Evolutionary conservation across 2,113 vertebrate species (phyloP), one percentile per base, ranked within the genome.

Genomic region (Triplophysa rosa): DNA sequence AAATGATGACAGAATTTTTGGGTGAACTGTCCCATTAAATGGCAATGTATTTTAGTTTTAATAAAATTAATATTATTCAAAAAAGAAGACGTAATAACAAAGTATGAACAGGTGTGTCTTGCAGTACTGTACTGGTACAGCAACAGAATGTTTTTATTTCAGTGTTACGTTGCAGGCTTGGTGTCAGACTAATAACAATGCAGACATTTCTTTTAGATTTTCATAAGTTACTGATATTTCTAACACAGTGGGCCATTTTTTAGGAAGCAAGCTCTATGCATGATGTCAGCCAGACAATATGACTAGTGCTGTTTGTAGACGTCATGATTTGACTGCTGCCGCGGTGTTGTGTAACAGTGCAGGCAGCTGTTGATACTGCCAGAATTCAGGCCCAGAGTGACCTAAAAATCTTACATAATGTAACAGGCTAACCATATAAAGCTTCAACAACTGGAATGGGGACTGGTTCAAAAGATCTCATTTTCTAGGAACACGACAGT

Each of bases 341-440:
- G 66, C 42, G 63, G 58, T 74, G 77, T 90, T 90, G 87, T 87
- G 87, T 89, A 89, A 87, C 82, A 86, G 76, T 88, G 13, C 29
- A 75, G 89, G 85, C 84, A 83, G 68, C 87, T 82, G 84, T 87
- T 87, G 86, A 84, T 75, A 89, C 84, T 86, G 65, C 61, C 75
- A 67, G 71, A 62, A 71, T 75, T 65, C 77, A 68, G 62, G 37
- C 66, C 24, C 77, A 83, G 68, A 70, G 75, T 82, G 84, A 84
- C 78, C 65, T 45, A 83, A 68, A 77, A 85, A 74, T 29, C 80
- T 92, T 92, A 90, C 76, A 79, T 87, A 90, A 92, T 70, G 24
- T n/a, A 64, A 33, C 45, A 65, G 37, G 40, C 66, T 70, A 70
- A 83, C 77, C 62, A 54, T 67, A 54, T 56, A 26, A 63, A 40